phyloP scores from a whole-genome alignment of 2,113 vertebrate genomes.

The Labeo rohita region DNA sequence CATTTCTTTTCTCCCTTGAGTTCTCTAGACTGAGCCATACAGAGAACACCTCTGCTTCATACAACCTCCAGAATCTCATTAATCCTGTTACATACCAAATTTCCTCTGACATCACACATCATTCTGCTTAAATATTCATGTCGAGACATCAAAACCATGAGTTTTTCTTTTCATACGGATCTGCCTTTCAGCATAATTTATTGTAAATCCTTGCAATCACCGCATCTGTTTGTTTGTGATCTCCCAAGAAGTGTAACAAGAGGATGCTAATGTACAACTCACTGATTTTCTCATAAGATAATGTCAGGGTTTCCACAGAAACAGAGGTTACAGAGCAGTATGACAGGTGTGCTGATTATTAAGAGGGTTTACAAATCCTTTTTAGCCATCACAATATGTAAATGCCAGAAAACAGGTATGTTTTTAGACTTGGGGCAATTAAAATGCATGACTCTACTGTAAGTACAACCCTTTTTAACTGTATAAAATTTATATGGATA shows the following conservation, averaged over 20 bases:
- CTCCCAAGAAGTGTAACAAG: neutral
- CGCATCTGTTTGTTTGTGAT: constrained; percentile 17
- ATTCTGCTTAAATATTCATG: constrained; percentile 50
- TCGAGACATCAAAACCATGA: constrained; percentile 18
- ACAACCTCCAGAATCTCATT: constrained; percentile 32
- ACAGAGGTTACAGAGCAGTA: constrained; percentile 6
- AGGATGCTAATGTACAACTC: neutral
- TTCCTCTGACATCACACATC: constrained; percentile 48
- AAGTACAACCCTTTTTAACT: neutral
- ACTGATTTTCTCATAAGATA: neutral
- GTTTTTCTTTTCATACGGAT: neutral
- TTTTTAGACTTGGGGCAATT: neutral
- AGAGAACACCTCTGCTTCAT: constrained; percentile 31
- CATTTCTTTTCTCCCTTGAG: neutral
- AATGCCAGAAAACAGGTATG: neutral
- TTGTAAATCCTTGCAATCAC: constrained; percentile 19
- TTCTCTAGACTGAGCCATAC: neutral
- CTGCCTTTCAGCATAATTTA: constrained; percentile 1
- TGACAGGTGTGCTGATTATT: constrained; percentile 1
- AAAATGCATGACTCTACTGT: neutral
- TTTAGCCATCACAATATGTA: constrained; percentile 20
- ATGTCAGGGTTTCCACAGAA: constrained; percentile 19
- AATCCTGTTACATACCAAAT: constrained; percentile 56
- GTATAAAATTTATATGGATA: neutral
- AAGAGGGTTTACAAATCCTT: neutral